Base-by-base conservation (phyloP, 2,888 invertebrate genomes). In the Hecatera dysodea region DNA sequence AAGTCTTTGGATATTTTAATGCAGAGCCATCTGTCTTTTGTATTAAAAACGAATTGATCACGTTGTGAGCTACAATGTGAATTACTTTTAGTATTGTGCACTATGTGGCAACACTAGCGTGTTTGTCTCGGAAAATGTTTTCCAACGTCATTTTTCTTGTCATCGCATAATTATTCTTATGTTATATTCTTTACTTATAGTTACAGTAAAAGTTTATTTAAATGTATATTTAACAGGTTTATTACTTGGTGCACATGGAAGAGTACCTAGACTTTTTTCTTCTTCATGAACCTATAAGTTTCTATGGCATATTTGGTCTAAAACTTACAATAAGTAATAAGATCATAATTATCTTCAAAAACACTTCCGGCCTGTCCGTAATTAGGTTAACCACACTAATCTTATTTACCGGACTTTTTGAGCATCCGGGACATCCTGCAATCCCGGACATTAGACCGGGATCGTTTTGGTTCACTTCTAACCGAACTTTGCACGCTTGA, bases 341-440 rank as follows among this genome's bases (percentile, higher is more conserved):
- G 2, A 27, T 48, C 48, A n/a, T 22, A 68, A 48, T n/a, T 24
- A 29, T 77, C 77, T 75, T 77, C 15, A 42, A n/a, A 11, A n/a
- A 33, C 27, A 44, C 44, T 48, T 52, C 55, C n/a, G 19, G 17
- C 52, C 39, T 17, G 39, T 24, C 39, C 29, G n/a, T 64, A 78
- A 71, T 70, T 64, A 70, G 59, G 78, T 71, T 75, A 60, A 71
- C 72, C 44, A 3, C 42, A 53, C 59, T 71, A 78, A 71, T 75
- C 63, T 46, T 11, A 22, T 60, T 60, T 55, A 33, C 44, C 63
- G 55, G 36, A 59, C 55, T 64, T 78, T n/a, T 71, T 33, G 36
- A 71, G 27, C 57, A 24, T 78, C 44, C 55, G 36, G 70, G 33
- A 36, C 12, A 42, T 48, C 50, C n/a, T 39, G 27, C 42, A n/a